Evolutionary conservation across 1,140 invertebrate species (phyloP).

Genomic region (Zaprionus nigranus): DNA sequence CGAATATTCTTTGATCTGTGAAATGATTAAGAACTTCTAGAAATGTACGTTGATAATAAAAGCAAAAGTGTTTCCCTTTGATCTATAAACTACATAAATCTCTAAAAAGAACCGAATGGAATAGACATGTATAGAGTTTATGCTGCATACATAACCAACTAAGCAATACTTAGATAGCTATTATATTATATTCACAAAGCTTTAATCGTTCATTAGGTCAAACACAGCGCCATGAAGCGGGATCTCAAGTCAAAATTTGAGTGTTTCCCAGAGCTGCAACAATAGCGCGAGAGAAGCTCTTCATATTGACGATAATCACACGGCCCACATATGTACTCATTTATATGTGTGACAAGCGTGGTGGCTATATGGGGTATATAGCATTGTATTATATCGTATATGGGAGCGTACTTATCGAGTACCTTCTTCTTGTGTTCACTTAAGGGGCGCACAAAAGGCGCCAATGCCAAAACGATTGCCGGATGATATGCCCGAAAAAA

Average conservation of each 20-base stretch:
- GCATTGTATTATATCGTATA: no score
- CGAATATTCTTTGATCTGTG: no score
- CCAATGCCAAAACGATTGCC: constrained; percentile 63
- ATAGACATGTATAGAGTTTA: not conserved
- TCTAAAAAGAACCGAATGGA: not conserved
- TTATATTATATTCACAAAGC: not conserved
- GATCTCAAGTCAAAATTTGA: constrained; percentile 12
- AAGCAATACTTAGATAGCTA: not conserved
- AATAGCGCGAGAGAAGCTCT: constrained; percentile 23
- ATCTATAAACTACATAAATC: not conserved
- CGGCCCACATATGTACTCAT: constrained; percentile 30
- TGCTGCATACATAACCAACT: not conserved
- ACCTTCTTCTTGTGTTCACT: constrained; percentile 43
- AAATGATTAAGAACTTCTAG: no score
- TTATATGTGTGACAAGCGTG: not conserved
- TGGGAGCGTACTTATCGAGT: constrained; percentile 1
- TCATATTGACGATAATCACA: constrained; percentile 26
- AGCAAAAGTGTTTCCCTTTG: no score
- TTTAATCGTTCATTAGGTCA: constrained; percentile 24
- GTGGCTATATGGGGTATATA: not conserved
- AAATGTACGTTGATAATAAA: no score
- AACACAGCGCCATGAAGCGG: constrained; percentile 7
- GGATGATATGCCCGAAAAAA: constrained; percentile 64
- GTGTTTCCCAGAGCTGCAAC: constrained; percentile 20
- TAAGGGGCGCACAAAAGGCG: constrained; percentile 64